Base-by-base conservation (phyloP, 1,140 invertebrate genomes). In the Leptonema lineaticorne region DNA sequence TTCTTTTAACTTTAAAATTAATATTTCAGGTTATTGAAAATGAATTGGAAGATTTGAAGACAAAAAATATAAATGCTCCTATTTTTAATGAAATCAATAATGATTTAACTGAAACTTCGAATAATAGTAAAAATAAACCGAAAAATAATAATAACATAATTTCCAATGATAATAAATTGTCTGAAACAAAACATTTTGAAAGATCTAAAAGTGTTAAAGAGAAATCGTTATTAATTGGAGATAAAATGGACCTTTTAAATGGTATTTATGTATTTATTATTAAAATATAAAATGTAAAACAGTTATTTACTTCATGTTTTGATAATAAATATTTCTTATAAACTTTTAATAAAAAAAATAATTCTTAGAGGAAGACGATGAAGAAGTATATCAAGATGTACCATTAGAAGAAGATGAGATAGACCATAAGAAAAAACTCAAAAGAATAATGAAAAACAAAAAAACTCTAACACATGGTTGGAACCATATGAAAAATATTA, bases 341-440 rank as follows among this genome's bases (percentile, higher is more conserved):
- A 62, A 45, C 70, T 73, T 30, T n/a, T n/a, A n/a, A n/a, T n/a
- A n/a, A n/a, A n/a, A n/a, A n/a, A n/a, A n/a, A n/a, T n/a, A n/a
- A n/a, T n/a, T n/a, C 69, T 5, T 6, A 33, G 30, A 33, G 16
- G 50, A 53, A 77, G 83, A 85, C 63, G 82, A 81, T 24, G 84
- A 86, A 70, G 85, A 86, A 74, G 73, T 77, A 0, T 85, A 85
- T 70, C 75, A 84, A 30, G 84, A 85, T 73, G 75, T 81, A 1
- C 78, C 78, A 62, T 75, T 81, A 8, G 81, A 82, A n/a, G 77
- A 81, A 5, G 75, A 81, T 64, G 75, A 79, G 11, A 77, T 79
- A 59, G 69, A 79, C 22, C 78, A 77, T 59, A 76, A 78, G 2
- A 77, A 74, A 68, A 79, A 77, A 67, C 74, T 76, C 1, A 73